Evolutionary conservation across 2,888 invertebrate species (phyloP).

Genomic region (Cerceris rybyensis): DNA sequence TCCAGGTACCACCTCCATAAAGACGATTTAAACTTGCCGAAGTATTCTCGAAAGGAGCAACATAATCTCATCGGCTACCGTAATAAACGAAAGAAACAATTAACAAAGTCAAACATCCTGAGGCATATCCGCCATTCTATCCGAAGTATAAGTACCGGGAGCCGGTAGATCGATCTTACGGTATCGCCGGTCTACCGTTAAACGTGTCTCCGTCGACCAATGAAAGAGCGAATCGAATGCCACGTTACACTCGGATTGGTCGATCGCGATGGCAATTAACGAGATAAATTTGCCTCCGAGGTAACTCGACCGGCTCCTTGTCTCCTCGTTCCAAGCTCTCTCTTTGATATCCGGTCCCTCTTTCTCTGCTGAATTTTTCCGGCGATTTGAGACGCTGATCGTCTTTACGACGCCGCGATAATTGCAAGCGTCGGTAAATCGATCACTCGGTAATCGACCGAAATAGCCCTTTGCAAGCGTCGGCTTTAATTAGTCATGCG

Average conservation of each 20-base stretch:
- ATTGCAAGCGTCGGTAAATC: constrained; percentile 58
- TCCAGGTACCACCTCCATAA: too few species aligned
- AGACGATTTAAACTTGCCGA: too few species aligned
- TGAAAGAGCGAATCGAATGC: constrained; percentile 31
- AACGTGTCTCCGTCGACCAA: constrained; percentile 54
- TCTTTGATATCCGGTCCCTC: constrained; percentile 14
- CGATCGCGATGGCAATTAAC: constrained; percentile 58
- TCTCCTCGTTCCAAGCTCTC: constrained; percentile 3
- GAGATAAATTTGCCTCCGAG: constrained; percentile 59
- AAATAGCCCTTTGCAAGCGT: constrained; percentile 55
- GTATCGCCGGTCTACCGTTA: constrained; percentile 55
- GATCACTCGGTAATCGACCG: constrained; percentile 56
- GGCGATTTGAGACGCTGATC: constrained; percentile 37
- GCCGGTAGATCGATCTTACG: constrained; percentile 52
- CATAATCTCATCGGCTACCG: not conserved
- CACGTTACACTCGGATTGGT: constrained; percentile 50
- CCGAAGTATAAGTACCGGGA: constrained; percentile 33
- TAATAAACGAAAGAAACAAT: not conserved
- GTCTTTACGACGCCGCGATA: constrained; percentile 42
- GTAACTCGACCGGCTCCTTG: constrained; percentile 38
- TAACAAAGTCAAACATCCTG: not conserved
- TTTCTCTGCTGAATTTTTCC: constrained; percentile 23
- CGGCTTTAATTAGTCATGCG: constrained; percentile 64
- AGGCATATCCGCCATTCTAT: constrained; percentile 36
- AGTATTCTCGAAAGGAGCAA: too few species aligned